Evolutionary conservation across 2,888 invertebrate species (phyloP).

Genomic region (Tachina fera): DNA sequence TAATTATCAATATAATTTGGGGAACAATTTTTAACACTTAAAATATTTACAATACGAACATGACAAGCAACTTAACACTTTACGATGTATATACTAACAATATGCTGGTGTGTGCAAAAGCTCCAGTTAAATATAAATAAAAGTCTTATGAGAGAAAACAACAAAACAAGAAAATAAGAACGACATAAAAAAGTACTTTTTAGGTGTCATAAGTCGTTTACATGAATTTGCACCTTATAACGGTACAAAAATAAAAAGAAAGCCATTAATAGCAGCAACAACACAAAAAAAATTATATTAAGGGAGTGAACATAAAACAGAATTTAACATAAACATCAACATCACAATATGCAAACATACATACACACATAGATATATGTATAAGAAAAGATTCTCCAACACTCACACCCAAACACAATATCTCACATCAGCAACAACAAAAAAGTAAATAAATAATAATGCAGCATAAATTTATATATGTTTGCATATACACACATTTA

Average conservation of each 20-base stretch:
- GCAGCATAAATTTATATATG: neutral
- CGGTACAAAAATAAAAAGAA: slow-evolving; percentile 27
- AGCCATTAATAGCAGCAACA: slow-evolving; percentile 10
- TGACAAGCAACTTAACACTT: slow-evolving; percentile 37
- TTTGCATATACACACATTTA: neutral
- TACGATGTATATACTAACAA: neutral
- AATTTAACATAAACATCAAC: slow-evolving; percentile 35
- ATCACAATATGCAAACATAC: neutral
- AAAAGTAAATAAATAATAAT: neutral
- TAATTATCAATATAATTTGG: neutral
- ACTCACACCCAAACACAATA: slow-evolving; percentile 1
- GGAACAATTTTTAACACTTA: neutral
- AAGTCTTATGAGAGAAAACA: neutral
- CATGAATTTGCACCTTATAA: slow-evolving; percentile 62
- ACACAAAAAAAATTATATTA: neutral
- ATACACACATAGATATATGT: slow-evolving; percentile 13
- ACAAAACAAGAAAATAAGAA: neutral
- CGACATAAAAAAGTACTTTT: slow-evolving; percentile 62
- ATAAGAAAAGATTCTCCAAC: slow-evolving; percentile 19
- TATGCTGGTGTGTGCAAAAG: neutral
- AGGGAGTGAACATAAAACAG: slow-evolving; percentile 23
- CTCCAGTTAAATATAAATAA: neutral
- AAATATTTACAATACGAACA: slow-evolving; percentile 18
- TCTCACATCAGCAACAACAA: neutral
- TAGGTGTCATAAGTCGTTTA: slow-evolving; percentile 64